Evolutionary conservation across 2,888 invertebrate species (phyloP), one percentile per base, ranked within the genome.

Genomic region (Leptopilina drosophilae): DNA sequence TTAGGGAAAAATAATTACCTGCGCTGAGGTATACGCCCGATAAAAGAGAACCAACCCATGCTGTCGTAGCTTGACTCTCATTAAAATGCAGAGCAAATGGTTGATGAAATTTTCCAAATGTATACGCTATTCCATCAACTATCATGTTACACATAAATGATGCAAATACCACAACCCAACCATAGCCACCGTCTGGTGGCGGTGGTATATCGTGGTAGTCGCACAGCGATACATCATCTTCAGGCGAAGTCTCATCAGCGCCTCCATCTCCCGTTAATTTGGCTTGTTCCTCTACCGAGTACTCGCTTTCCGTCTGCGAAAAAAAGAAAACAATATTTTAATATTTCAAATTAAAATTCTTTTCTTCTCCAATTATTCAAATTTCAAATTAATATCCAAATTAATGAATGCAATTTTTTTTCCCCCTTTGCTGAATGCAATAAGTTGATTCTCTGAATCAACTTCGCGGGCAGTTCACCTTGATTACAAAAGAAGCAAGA

Each of bases 111-210:
- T 99, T 96, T 77, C 99, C 99, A 92, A 99, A 99, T 8, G 98
- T 98, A 92, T 99, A 99, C n/a, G 98, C 97, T 83, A 99, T 98
- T 87, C 98, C 99, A 92, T 99, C 99, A 79, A 99, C 98, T 87
- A 99, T 97, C 94, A 99, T 95, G 94, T 99, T 99, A 93, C 98
- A 98, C 95, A 99, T 95, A 92, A 99, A 98, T 66, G 98, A 98
- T 77, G 98, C 98, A 88, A 97, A 95, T 78, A 99, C 98, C 90
- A 99, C 97, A 89, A 98, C 95, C 97, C 97, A 97, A 81, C 97
- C 97, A 93, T 96, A 98, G 76, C 98, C 98, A 84, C 97, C 97
- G 92, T 97, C 97, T 62, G 97, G 97, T 77, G 97, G 97, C 78
- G 97, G 96, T 33, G 97, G 97, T 82, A 97, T 93, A 86, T 96